A percentile compares a stretch with the other conserved stretches of the same genome.
These are phyloP conservation scores for Drosophila kurseongensis DNA, from an alignment of 1,140 invertebrate species.

Conservation along the genomic window DNA sequence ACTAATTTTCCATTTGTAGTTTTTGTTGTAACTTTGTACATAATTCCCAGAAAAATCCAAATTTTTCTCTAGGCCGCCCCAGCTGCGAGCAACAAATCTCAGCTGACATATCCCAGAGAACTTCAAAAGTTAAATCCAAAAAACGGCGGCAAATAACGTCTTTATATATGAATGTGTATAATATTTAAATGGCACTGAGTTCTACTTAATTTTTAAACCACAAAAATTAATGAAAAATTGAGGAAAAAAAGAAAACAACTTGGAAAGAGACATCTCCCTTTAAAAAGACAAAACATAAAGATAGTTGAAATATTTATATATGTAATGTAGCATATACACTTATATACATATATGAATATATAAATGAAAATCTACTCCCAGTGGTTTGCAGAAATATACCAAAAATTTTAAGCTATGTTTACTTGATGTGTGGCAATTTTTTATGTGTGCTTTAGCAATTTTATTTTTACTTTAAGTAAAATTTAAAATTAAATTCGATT, in stretches of 20 bases:
- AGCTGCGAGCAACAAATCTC: constrained; percentile 12
- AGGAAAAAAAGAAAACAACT: background rate
- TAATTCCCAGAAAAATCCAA: constrained; percentile 48
- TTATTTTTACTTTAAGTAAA: constrained; percentile 82
- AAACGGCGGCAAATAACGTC: constrained; percentile 25
- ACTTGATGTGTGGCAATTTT: constrained; percentile 80
- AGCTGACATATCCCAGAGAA: constrained; percentile 55
- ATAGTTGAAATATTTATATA: constrained; percentile 75
- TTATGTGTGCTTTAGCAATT: constrained; percentile 77
- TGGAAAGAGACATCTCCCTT: constrained; percentile 28
- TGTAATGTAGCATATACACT: constrained; percentile 59
- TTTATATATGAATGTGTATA: constrained; percentile 62
- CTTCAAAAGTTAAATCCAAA: constrained; percentile 47
- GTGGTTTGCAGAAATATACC: constrained; percentile 83
- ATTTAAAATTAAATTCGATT: constrained; percentile 64
- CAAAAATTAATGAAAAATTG: constrained; percentile 32
- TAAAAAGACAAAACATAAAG: constrained; percentile 59
- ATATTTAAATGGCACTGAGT: constrained; percentile 81
- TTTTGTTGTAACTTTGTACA: constrained; percentile 76
- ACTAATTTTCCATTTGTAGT: constrained; percentile 62
- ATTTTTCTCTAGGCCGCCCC: constrained; percentile 58
- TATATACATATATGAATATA: constrained; percentile 48
- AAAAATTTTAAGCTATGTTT: constrained; percentile 78
- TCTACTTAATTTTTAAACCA: constrained; percentile 77
- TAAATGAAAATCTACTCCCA: constrained; percentile 70